A percentile compares a stretch with the other conserved stretches of the same genome.
Conservation (phyloP, 1,140 invertebrate genomes). For the Tenebrio molitor region DNA sequence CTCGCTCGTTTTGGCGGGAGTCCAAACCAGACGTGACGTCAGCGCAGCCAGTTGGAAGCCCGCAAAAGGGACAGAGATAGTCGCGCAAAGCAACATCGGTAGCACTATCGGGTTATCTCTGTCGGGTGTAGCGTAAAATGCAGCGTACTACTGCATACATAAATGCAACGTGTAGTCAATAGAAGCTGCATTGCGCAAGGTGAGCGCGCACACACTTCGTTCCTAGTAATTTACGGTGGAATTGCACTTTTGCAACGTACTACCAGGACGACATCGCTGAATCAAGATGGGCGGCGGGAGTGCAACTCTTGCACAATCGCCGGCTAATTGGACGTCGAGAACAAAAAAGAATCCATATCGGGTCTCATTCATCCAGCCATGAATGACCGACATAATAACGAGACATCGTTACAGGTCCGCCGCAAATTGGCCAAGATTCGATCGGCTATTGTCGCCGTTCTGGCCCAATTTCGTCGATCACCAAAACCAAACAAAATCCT, state of each 20-base stretch:
- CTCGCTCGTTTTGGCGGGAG: conserved; percentile 48
- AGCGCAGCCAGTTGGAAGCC: conserved; percentile 20
- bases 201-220: conserved; percentile 33
- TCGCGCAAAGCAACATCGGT: conserved; percentile 9
- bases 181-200: conserved; percentile 50
- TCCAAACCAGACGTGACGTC: conserved; percentile 53
- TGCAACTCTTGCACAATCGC: background rate
- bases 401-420: background rate
- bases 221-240: conserved; percentile 39
- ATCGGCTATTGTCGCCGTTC: conserved; percentile 2
- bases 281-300: background rate
- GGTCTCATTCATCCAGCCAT: conserved; percentile 17
- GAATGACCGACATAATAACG: conserved; percentile 21
- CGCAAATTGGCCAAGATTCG: background rate
- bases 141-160: conserved; percentile 56
- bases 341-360: background rate
- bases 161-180: conserved; percentile 44
- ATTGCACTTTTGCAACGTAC: conserved; percentile 29
- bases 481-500: conserved; percentile 13
- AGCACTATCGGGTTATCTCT: conserved; percentile 32
- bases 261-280: conserved; percentile 16
- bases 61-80: conserved; percentile 35
- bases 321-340: background rate
- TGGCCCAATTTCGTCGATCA: background rate
- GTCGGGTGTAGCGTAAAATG: conserved; percentile 52